A percentile compares a stretch with the other conserved stretches of the same genome.
Evolutionary conservation across 2,888 invertebrate genomes (phyloP).

Genomic region (Sinohyriopsis cumingii): DNA sequence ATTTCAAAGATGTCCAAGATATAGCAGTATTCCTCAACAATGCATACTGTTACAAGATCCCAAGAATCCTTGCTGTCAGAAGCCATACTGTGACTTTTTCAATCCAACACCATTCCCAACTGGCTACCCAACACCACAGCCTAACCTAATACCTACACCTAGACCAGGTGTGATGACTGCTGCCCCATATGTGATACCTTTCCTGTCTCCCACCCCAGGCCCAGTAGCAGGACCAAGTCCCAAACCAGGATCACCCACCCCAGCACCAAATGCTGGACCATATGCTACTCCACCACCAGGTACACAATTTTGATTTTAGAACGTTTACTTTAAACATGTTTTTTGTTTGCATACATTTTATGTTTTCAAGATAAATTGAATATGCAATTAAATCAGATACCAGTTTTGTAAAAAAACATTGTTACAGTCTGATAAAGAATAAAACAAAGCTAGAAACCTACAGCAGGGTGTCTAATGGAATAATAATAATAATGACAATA

Average conservation of each 20-base stretch:
- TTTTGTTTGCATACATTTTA: no score
- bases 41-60: constrained; percentile 49
- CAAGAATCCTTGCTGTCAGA: constrained; percentile 51
- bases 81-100: constrained; percentile 50
- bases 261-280: constrained; percentile 6
- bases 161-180: constrained; percentile 32
- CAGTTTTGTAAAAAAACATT: no score
- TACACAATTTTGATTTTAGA: not conserved
- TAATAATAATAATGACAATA: no score
- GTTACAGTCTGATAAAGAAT: no score
- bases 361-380: no score
- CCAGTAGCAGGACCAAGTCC: constrained; percentile 15
- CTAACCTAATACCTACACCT: constrained; percentile 28
- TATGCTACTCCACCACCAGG: constrained; percentile 7
- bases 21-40: constrained; percentile 32
- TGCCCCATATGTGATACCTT: constrained; percentile 33
- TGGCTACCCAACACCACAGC: constrained; percentile 38
- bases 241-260: constrained; percentile 21
- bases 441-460: no score
- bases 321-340: not conserved
- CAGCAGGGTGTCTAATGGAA: no score
- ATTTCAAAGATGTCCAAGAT: constrained; percentile 44
- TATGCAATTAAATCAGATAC: no score
- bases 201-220: constrained; percentile 19
- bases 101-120: constrained; percentile 55